phyloP scores from a whole-genome alignment of 2,888 invertebrate genomes.

The Xestobium rufovillosum region DNA sequence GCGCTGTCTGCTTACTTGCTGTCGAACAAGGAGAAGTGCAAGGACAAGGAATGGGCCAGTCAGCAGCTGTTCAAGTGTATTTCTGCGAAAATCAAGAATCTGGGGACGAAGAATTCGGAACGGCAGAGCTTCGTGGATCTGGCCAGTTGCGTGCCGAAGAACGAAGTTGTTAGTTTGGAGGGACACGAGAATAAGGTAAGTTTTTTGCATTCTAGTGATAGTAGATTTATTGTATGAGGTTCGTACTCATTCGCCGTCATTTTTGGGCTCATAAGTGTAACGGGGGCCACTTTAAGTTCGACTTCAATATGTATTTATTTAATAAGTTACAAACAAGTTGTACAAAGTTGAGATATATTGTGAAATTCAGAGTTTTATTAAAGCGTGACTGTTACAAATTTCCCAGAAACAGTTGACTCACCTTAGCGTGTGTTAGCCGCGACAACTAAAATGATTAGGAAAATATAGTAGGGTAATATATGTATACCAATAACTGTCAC shows the following conservation, averaged over 20 bases:
- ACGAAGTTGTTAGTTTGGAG: conserved; percentile 39
- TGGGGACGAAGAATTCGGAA: conserved; percentile 36
- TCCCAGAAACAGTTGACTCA: too few relatives aligned
- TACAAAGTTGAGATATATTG: too few relatives aligned
- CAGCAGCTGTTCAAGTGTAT: conserved; percentile 51
- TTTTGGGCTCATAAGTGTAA: too few relatives aligned
- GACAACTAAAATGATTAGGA: too few relatives aligned
- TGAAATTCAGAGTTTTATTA: too few relatives aligned
- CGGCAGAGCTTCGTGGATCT: conserved; percentile 47
- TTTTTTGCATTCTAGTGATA: not conserved
- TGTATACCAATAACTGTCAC: too few relatives aligned
- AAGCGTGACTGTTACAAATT: too few relatives aligned
- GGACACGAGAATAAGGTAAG: conserved; percentile 48
- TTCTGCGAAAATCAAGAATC: conserved; percentile 39
- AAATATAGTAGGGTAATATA: too few relatives aligned
- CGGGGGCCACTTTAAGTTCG: too few relatives aligned
- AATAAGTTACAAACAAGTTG: too few relatives aligned
- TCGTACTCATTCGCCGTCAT: not conserved
- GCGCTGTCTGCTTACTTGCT: conserved; percentile 53
- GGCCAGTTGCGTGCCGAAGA: conserved; percentile 40
- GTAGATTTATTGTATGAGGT: conserved; percentile 5
- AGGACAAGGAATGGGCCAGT: conserved; percentile 53
- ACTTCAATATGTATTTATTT: too few relatives aligned
- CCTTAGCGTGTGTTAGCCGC: too few relatives aligned
- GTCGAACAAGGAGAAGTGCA: conserved; percentile 46